phyloP scores from a whole-genome alignment of 1,140 invertebrate genomes.

The Zaprionus camerounensis region DNA sequence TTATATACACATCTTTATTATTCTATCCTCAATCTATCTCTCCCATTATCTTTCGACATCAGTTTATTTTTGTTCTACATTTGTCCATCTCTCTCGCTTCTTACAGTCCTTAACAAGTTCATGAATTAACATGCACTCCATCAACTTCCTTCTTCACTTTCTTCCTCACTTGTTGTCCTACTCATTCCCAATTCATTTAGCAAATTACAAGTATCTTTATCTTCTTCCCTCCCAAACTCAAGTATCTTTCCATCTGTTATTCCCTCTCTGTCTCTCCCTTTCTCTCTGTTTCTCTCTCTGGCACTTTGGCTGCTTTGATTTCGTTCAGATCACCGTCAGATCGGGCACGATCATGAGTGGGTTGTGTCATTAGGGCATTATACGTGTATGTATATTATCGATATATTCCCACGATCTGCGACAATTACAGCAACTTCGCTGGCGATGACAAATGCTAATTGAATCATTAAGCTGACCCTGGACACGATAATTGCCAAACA shows the following conservation, averaged over 20 bases:
- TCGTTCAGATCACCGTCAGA: conserved; percentile 14
- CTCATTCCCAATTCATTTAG: not conserved
- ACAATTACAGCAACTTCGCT: conserved; percentile 24
- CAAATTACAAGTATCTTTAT: not conserved
- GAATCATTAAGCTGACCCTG: conserved; percentile 80
- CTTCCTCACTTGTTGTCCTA: conserved; percentile 3
- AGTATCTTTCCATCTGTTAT: too few relatives aligned
- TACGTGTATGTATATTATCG: conserved; percentile 43
- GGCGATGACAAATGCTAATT: conserved; percentile 79
- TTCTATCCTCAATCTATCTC: too few relatives aligned
- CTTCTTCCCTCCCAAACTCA: not conserved
- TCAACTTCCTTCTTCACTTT: not conserved
- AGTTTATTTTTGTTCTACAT: too few relatives aligned
- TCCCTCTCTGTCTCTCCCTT: not conserved
- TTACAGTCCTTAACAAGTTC: too few relatives aligned
- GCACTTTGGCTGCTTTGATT: not conserved
- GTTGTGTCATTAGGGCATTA: not conserved
- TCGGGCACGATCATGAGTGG: conserved; percentile 4
- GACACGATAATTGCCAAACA: conserved; percentile 69
- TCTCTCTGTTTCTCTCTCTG: too few relatives aligned
- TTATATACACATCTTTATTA: too few relatives aligned
- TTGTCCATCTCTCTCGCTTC: too few relatives aligned
- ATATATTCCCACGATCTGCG: conserved; percentile 79
- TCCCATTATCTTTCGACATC: too few relatives aligned
- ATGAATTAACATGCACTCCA: not conserved